Base-by-base conservation (phyloP, 2,888 invertebrate genomes). In the Apamea crenata region DNA sequence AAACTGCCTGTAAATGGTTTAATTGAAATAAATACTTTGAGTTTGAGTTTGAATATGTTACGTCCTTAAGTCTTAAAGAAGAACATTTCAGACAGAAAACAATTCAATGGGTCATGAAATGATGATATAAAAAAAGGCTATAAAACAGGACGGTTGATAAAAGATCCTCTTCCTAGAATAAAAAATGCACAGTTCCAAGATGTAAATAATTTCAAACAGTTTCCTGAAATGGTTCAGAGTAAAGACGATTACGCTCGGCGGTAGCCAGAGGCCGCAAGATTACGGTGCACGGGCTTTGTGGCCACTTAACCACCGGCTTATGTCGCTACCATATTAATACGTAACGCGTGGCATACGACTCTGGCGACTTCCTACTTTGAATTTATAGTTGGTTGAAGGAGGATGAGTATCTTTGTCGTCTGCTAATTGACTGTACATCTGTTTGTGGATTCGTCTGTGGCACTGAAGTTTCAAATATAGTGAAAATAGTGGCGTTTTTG, bases 271-370 rank as follows among this genome's bases (percentile, higher is more conserved):
- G 66, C 6, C n/a, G 8, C 66, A 44, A 21, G n/a, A 47, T 82
- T 56, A 44, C 61, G 29, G 77, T 40, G 47, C 29, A 44, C 67
- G 32, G 61, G 65, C n/a, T 72, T 70, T 66, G 40, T 16, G 61
- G 32, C 32, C 82, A 80, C 53, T 82, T 80, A 53, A 3, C 66
- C 12, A 61, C 21, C 1, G 36, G 25, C 61, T 47, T 76, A 47
- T 50, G 47, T 53, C 67, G 59, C 67, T 72, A 56, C 32, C 44
- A 21, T 32, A 44, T 32, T n/a, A 75, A 63, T 50, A 50, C 21
- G 56, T 32, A 66, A 59, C 59, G 61, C 21, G 29, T 29, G 53
- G 50, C 14, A 29, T 21, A 63, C 32, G 36, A 44, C 40, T 36
- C 32, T 7, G 12, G 47, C 25, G 8, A 63, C 53, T 76, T 82